These are phyloP conservation scores for Tichodroma muraria DNA, from an alignment of 2,113 vertebrate genomes.

Conservation along the genomic window DNA sequence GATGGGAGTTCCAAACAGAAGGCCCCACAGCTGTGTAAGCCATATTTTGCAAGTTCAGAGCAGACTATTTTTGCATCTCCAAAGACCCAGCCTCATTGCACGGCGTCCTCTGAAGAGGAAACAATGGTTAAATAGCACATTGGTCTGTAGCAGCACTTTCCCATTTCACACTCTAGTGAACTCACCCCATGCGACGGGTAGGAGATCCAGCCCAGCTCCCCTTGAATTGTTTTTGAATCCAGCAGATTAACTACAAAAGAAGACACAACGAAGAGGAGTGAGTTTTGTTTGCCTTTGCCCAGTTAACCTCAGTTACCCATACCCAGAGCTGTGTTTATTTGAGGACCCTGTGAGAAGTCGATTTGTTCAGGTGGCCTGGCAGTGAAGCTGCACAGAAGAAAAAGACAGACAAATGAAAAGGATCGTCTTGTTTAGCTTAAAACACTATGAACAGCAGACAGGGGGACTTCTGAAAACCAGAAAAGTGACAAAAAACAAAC, in stretches of 20 bases:
- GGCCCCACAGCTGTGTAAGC: neutral
- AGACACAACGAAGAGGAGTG: conserved; percentile 65
- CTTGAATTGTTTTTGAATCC: conserved; percentile 98
- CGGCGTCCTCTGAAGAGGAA: conserved; percentile 27
- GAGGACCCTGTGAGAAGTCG: conserved; percentile 37
- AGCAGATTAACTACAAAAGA: conserved; percentile 91
- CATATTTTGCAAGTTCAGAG: neutral
- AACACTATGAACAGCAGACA: neutral
- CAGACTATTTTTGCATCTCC: neutral
- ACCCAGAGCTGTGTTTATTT: conserved; percentile 53
- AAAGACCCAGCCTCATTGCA: neutral
- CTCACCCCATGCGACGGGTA: conserved; percentile 96
- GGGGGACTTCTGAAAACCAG: conserved; percentile 30
- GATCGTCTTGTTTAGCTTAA: neutral
- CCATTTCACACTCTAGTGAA: conserved; percentile 62
- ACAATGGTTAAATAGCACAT: conserved; percentile 46
- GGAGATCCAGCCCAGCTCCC: conserved; percentile 98
- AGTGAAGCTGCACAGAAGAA: conserved; percentile 29
- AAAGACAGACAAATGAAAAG: conserved; percentile 41
- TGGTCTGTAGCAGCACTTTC: conserved; percentile 27
- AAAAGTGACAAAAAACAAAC: conserved; percentile 40
- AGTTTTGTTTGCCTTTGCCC: conserved; percentile 51
- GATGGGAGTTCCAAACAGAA: neutral
- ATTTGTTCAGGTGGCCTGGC: conserved; percentile 74
- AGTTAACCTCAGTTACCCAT: conserved; percentile 68